Conservation (phyloP, 2,888 invertebrate genomes). For the Andrena flavipes region DNA sequence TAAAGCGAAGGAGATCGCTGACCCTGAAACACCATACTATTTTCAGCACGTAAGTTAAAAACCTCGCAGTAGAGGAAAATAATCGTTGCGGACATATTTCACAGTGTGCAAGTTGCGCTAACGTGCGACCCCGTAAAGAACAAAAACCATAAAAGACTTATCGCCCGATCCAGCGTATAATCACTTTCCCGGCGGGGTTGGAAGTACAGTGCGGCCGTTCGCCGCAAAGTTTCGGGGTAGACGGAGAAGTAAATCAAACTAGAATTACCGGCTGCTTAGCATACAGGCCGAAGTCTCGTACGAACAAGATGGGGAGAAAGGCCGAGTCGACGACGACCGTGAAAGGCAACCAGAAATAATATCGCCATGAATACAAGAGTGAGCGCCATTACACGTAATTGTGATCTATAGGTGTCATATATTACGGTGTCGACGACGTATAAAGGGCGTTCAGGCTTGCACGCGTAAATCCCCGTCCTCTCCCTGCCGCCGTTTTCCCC, state of each 20-base stretch:
- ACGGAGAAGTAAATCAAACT: constrained; percentile 78
- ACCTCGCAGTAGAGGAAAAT: neutral
- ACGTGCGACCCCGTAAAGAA: constrained; percentile 38
- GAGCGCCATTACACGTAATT: constrained; percentile 83
- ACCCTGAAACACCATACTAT: no score
- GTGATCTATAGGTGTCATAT: constrained; percentile 83
- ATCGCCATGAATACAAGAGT: constrained; percentile 83
- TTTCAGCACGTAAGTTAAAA: no score
- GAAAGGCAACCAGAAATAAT: constrained; percentile 81
- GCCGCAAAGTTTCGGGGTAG: constrained; percentile 63
- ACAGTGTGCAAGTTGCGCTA: constrained; percentile 17
- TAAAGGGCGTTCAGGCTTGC: constrained; percentile 79
- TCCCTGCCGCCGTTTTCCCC: constrained; percentile 56
- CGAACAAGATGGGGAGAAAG: constrained; percentile 57
- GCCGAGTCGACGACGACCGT: constrained; percentile 64
- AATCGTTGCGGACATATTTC: constrained; percentile 13
- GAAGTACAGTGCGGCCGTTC: constrained; percentile 46
- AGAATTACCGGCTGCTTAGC: constrained; percentile 80
- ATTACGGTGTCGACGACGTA: constrained; percentile 80
- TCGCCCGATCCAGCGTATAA: constrained; percentile 68
- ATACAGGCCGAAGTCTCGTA: constrained; percentile 74
- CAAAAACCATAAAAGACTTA: constrained; percentile 70
- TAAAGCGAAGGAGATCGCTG: no score
- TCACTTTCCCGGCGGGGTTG: constrained; percentile 70
- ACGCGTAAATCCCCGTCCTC: constrained; percentile 79